Evolutionary conservation across 1,140 invertebrate species (phyloP), one percentile per base, ranked within the genome.

Genomic region (Drosophila simulans): DNA sequence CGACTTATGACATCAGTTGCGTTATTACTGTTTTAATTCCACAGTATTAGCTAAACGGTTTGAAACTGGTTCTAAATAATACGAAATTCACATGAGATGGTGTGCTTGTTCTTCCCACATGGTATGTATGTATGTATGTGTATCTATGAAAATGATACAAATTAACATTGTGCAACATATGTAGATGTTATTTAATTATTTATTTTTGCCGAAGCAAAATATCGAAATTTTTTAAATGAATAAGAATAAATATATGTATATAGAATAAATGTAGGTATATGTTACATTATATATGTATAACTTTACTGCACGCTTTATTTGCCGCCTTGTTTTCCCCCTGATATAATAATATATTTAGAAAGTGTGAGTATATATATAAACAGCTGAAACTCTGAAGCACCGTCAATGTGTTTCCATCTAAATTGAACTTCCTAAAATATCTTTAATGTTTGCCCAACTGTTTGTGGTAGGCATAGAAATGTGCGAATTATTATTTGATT

Each of bases 1-100:
- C n/a, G n/a, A n/a, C n/a, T n/a, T n/a, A 56, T 70, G 66, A 70
- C 66, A 70, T 70, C 49, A 56, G 66, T 46, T 52, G 35, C 15
- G 22, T 22, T 13, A 27, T 15, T 51, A n/a, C 31, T 34, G n/a
- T 37, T 17, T 40, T 13, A 11, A 27, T 31, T 34, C 11, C 13
- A 22, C 37, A 25, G 51, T 10, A 31, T 56, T 69, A 48, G 64
- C 25, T 56, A 56, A 70, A 56, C 63, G 42, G 35, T 35, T 69
- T 48, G 2, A 27, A 69, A 69, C 66, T 65, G 49, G 66, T 70
- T 70, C n/a, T 7, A 5, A 35, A 34, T 31, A 22, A 46, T 34
- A 70, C 25, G 11, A 2, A 39, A 66, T 13, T 27, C 40, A 20
- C 5, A 46, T 4, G 15, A 17, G 31, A 62, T 37, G 42, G 22